Evolutionary conservation across 23 tunicate genomes (phyloP).

Genomic region (Phallusia fumigata): DNA sequence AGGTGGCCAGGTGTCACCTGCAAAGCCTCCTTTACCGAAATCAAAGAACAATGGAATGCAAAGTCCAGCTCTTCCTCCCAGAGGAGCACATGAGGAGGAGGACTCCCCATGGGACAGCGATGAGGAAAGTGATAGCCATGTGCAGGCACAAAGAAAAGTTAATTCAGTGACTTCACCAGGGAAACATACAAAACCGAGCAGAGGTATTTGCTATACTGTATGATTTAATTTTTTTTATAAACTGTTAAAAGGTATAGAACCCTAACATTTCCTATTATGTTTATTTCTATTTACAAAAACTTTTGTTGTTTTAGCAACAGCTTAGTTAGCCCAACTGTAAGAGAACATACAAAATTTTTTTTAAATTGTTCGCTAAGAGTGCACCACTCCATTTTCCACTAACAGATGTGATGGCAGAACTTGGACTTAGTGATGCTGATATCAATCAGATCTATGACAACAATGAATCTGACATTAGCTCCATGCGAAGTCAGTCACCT

Average conservation of each 20-base stretch:
- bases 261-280: no score
- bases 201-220: neutral
- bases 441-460: conserved; percentile 22
- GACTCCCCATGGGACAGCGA: conserved; percentile 79
- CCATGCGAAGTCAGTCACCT: neutral
- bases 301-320: no score
- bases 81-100: conserved; percentile 11
- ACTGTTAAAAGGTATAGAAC: no score
- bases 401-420: conserved; percentile 21
- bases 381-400: no score
- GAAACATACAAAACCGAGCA: neutral
- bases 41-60: neutral
- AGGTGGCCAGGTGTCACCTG: conserved; percentile 63
- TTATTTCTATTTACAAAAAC: no score
- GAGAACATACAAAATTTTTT: no score
- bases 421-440: conserved; percentile 29
- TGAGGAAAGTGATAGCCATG: conserved; percentile 31
- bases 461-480: neutral
- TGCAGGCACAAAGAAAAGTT: neutral
- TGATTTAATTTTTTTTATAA: no score
- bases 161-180: neutral
- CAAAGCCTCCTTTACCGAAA: conserved; percentile 68
- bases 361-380: no score
- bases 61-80: neutral
- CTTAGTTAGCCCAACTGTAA: no score